Conservation (phyloP, 2,797 vertebrate species). For the Sebastes nivosus region DNA sequence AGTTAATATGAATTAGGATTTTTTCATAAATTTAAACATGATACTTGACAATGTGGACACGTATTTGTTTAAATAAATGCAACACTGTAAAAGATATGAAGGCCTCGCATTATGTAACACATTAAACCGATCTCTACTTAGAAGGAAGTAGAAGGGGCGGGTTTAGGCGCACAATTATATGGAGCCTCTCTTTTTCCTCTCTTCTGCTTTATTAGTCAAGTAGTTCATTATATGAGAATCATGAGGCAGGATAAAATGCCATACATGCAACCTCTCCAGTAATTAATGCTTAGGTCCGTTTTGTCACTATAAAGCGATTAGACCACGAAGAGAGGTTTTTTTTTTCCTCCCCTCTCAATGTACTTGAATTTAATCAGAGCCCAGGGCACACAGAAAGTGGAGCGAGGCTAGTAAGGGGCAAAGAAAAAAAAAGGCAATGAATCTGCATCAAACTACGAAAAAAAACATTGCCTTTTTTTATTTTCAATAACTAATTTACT, state of each 20-base stretch:
- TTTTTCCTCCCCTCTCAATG: neutral
- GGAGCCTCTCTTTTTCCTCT: slow-evolving; percentile 56
- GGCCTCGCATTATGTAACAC: slow-evolving; percentile 72
- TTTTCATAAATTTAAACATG: neutral
- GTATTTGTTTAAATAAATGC: slow-evolving; percentile 39
- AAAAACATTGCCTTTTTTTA: neutral
- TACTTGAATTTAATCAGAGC: slow-evolving; percentile 42
- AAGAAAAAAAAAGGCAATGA: slow-evolving; percentile 12
- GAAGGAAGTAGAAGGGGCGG: slow-evolving; percentile 73
- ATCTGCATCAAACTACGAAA: slow-evolving; percentile 14
- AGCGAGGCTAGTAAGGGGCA: slow-evolving; percentile 12
- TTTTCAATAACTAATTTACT: slow-evolving; percentile 20
- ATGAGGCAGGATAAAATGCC: slow-evolving; percentile 14
- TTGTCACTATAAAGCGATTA: slow-evolving; percentile 25
- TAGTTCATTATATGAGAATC: slow-evolving; percentile 34
- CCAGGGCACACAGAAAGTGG: slow-evolving; percentile 32
- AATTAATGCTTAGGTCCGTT: slow-evolving; percentile 14
- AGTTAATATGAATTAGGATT: neutral
- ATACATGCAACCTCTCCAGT: neutral
- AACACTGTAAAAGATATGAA: slow-evolving; percentile 43
- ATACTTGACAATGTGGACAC: neutral
- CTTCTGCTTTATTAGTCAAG: slow-evolving; percentile 47
- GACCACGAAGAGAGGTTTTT: neutral
- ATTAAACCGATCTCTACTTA: slow-evolving; percentile 73
- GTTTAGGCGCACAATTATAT: slow-evolving; percentile 69